phyloP scores from a whole-genome alignment of 2,113 vertebrate genomes.

The Crocuta crocuta region DNA sequence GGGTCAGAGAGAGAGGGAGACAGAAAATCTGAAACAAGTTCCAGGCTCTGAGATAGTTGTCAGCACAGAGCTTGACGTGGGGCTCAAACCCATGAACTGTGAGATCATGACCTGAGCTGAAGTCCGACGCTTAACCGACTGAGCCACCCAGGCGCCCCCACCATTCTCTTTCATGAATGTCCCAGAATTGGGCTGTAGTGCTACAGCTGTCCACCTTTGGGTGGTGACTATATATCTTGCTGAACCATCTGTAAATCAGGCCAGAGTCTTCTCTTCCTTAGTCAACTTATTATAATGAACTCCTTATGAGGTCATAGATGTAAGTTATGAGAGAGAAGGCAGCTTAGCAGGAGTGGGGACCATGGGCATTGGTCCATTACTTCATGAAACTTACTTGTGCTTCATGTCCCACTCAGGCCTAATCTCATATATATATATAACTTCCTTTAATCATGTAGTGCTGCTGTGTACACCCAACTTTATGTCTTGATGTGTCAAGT shows the following conservation, averaged over 20 bases:
- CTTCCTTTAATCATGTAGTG: background rate
- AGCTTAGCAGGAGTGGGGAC: background rate
- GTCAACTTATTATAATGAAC: background rate
- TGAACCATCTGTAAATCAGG: background rate
- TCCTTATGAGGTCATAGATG: background rate
- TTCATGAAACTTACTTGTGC: background rate
- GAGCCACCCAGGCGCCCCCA: too few relatives aligned
- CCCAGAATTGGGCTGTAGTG: background rate
- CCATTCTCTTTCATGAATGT: background rate
- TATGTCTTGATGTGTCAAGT: background rate
- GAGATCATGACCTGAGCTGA: too few relatives aligned
- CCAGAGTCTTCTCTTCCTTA: background rate
- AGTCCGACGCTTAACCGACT: too few relatives aligned
- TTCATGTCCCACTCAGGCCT: background rate
- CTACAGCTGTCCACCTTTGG: background rate
- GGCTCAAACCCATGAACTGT: too few relatives aligned
- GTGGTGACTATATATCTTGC: background rate
- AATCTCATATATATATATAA: background rate
- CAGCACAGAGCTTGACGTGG: too few relatives aligned
- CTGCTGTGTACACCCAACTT: background rate
- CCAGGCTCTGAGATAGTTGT: too few relatives aligned
- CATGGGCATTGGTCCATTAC: background rate
- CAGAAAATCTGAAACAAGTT: too few relatives aligned
- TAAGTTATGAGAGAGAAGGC: background rate
- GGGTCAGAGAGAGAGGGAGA: too few relatives aligned